These are phyloP conservation scores for Coptodon rendalli DNA, from an alignment of 2,113 vertebrate genomes.

Conservation along the genomic window DNA sequence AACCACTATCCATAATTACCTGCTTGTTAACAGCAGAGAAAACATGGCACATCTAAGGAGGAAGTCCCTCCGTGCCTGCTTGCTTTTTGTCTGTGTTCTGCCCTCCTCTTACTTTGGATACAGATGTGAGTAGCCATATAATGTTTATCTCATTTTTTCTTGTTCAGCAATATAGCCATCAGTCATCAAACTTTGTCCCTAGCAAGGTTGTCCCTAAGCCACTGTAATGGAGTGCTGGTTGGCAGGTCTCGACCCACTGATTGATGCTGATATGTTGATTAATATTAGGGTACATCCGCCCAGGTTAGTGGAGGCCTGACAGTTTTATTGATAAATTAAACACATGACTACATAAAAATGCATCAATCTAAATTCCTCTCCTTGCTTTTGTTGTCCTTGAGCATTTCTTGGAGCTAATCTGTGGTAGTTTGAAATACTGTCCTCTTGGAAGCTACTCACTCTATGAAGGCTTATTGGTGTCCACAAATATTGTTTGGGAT, in stretches of 20 bases:
- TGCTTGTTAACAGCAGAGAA: slow-evolving; percentile 51
- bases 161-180: slow-evolving; percentile 9
- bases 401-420: slow-evolving; percentile 29
- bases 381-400: slow-evolving; percentile 6
- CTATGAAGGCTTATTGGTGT: slow-evolving; percentile 1
- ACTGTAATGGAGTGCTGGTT: slow-evolving; percentile 47
- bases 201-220: slow-evolving; percentile 12
- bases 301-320: slow-evolving; percentile 61
- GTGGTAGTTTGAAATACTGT: slow-evolving; percentile 8
- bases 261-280: slow-evolving; percentile 63
- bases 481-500: neutral
- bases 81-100: neutral
- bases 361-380: slow-evolving; percentile 53
- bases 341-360: slow-evolving; percentile 47
- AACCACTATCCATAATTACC: slow-evolving; percentile 69
- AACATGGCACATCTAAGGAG: slow-evolving; percentile 11
- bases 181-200: slow-evolving; percentile 46
- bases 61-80: neutral
- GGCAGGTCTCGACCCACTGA: slow-evolving; percentile 42
- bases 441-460: neutral
- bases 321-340: slow-evolving; percentile 73
- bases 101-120: neutral
- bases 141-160: neutral
- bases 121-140: neutral
- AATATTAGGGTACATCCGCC: slow-evolving; percentile 52